These are phyloP conservation scores for Oegoconia quadripuncta DNA, from an alignment of 2,888 invertebrate genomes.

Conservation along the genomic window DNA sequence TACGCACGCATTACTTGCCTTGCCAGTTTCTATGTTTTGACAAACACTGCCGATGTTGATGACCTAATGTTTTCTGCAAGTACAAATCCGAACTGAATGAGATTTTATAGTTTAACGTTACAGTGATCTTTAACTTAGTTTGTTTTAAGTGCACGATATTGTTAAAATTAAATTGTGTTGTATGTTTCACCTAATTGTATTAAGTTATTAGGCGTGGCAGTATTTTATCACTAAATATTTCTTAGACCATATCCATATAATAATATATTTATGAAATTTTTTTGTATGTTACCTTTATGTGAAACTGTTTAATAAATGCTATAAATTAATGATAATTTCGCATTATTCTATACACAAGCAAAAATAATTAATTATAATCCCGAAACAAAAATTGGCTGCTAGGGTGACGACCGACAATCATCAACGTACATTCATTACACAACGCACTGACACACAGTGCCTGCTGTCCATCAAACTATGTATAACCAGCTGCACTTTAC, in stretches of 20 bases:
- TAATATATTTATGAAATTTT: constrained; percentile 64
- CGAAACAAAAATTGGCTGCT: constrained; percentile 14
- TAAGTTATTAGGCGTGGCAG: constrained; percentile 73
- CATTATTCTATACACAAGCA: constrained; percentile 65
- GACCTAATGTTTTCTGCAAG: constrained; percentile 72
- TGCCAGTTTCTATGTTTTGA: constrained; percentile 77
- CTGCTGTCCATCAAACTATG: constrained; percentile 42
- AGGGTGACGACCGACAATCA: constrained; percentile 8
- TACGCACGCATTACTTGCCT: constrained; percentile 75
- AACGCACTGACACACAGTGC: constrained; percentile 43
- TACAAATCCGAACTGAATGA: constrained; percentile 78
- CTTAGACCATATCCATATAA: constrained; percentile 65
- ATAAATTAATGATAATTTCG: constrained; percentile 69
- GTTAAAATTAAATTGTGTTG: constrained; percentile 74
- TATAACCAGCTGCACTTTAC: no score
- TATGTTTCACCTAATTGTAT: constrained; percentile 75
- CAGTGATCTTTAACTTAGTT: constrained; percentile 74
- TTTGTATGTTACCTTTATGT: constrained; percentile 77
- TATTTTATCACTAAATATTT: constrained; percentile 67
- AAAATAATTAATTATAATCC: constrained; percentile 15
- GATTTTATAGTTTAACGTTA: constrained; percentile 75
- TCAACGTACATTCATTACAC: constrained; percentile 36
- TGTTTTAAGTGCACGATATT: constrained; percentile 75
- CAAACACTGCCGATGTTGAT: constrained; percentile 67
- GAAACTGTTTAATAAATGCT: constrained; percentile 75